A percentile compares a stretch with the other conserved stretches of the same genome.
phyloP scores from a whole-genome alignment of 1,140 invertebrate species.

The Rhizoglyphus robini region DNA sequence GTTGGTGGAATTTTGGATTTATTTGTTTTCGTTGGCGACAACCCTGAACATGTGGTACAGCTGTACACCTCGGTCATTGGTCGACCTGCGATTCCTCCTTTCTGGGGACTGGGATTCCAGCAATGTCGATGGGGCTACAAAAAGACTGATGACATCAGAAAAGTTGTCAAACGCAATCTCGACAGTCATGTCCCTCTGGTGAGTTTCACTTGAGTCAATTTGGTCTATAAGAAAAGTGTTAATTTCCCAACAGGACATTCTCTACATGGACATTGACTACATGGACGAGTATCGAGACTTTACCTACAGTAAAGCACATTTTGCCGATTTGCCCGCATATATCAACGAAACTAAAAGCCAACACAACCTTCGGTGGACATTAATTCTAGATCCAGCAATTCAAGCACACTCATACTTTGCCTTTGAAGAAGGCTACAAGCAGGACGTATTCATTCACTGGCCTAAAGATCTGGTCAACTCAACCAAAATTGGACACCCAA shows the following conservation, averaged over 20 bases:
- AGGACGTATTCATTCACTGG: constrained; percentile 28
- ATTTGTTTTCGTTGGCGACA: constrained; percentile 57
- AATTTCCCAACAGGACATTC: too few relatives aligned
- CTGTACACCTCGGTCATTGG: too few relatives aligned
- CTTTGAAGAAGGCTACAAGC: too few relatives aligned
- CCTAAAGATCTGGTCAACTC: constrained; percentile 22
- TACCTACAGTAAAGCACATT: constrained; percentile 33
- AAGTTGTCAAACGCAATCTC: constrained; percentile 31
- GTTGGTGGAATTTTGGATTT: too few relatives aligned
- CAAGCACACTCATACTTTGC: constrained; percentile 27
- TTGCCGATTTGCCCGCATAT: constrained; percentile 32
- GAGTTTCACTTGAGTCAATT: constrained; percentile 38
- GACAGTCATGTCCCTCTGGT: constrained; percentile 31
- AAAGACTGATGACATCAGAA: constrained; percentile 48
- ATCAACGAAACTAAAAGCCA: too few relatives aligned
- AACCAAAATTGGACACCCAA: constrained; percentile 26
- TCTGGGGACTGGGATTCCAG: constrained; percentile 38
- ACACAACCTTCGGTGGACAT: constrained; percentile 27
- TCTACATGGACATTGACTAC: too few relatives aligned
- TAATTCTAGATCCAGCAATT: constrained; percentile 29
- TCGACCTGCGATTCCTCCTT: constrained; percentile 34
- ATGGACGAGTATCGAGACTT: constrained; percentile 33
- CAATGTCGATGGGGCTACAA: constrained; percentile 53
- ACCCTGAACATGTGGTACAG: too few relatives aligned
- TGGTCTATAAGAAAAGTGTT: too few relatives aligned